Percentiles rank a stretch among this genome's conserved stretches.
Conservation (phyloP, 1,140 invertebrate genomes). For the Hyles euphorbiae region DNA sequence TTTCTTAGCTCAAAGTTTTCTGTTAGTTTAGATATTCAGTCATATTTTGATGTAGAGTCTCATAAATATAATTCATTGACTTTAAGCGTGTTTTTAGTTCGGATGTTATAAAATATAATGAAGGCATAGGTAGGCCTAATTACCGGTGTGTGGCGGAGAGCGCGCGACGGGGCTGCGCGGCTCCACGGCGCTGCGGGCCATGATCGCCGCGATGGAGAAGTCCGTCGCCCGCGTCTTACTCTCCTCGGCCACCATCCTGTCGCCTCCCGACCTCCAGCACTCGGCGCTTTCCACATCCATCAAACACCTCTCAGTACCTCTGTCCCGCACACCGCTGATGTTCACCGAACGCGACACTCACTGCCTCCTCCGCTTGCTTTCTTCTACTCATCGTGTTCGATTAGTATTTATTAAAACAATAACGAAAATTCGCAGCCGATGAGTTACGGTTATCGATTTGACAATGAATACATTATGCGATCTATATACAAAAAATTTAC, state of each 20-base stretch:
- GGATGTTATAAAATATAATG: neutral
- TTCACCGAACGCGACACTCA: slow-evolving; percentile 39
- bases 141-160: slow-evolving; percentile 58
- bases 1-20: too few relatives aligned
- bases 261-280: slow-evolving; percentile 72
- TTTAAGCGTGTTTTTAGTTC: too few relatives aligned
- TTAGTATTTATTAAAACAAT: slow-evolving; percentile 1
- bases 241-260: slow-evolving; percentile 76
- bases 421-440: neutral
- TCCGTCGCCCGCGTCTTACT: slow-evolving; percentile 83
- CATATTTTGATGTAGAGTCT: too few relatives aligned
- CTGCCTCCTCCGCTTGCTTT: slow-evolving; percentile 49
- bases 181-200: slow-evolving; percentile 83
- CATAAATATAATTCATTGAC: too few relatives aligned
- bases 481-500: slow-evolving; percentile 1
- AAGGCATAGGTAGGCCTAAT: slow-evolving; percentile 44
- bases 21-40: too few relatives aligned
- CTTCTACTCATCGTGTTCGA: slow-evolving; percentile 18
- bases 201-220: slow-evolving; percentile 95
- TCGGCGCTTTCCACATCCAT: slow-evolving; percentile 67
- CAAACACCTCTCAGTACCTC: slow-evolving; percentile 41
- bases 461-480: slow-evolving; percentile 5
- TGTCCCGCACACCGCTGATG: slow-evolving; percentile 27
- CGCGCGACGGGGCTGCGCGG: slow-evolving; percentile 67
- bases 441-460: neutral